These are phyloP conservation scores for Cerceris ruficornis DNA, from an alignment of 2,888 invertebrate genomes.

Conservation along the genomic window DNA sequence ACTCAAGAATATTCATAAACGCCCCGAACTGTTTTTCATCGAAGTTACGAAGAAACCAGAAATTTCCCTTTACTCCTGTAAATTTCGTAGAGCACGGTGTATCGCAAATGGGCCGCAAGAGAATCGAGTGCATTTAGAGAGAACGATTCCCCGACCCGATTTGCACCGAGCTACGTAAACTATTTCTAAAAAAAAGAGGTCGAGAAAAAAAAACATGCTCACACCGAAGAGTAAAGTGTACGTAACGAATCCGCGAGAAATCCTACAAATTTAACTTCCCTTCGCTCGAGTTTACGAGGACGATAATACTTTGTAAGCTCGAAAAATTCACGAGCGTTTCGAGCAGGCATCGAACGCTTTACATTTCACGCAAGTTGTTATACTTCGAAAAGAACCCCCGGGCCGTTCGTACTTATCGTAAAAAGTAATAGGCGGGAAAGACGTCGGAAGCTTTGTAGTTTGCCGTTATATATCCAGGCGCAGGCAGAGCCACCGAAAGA, in stretches of 20 bases:
- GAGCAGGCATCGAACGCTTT: conserved; percentile 1
- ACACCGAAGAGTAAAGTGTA: not conserved
- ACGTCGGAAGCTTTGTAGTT: conserved; percentile 7
- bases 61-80: conserved; percentile 30
- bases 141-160: conserved; percentile 45
- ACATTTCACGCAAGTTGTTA: conserved; percentile 5
- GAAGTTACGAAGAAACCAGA: conserved; percentile 36
- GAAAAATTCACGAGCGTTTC: not conserved
- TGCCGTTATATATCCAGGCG: not conserved
- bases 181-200: not conserved
- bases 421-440: conserved; percentile 12
- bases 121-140: conserved; percentile 47
- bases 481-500: not conserved
- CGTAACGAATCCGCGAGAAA: not conserved
- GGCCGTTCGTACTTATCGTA: not conserved
- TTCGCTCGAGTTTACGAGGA: not conserved
- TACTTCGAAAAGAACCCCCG: not conserved
- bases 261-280: not conserved
- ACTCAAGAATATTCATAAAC: no score
- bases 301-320: not conserved
- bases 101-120: conserved; percentile 50
- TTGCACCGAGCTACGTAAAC: conserved; percentile 11
- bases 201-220: not conserved
- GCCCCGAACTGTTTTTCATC: not conserved
- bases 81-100: conserved; percentile 35